Base-by-base conservation (phyloP, 2,113 vertebrate species). In the Oceanodroma tethys region DNA sequence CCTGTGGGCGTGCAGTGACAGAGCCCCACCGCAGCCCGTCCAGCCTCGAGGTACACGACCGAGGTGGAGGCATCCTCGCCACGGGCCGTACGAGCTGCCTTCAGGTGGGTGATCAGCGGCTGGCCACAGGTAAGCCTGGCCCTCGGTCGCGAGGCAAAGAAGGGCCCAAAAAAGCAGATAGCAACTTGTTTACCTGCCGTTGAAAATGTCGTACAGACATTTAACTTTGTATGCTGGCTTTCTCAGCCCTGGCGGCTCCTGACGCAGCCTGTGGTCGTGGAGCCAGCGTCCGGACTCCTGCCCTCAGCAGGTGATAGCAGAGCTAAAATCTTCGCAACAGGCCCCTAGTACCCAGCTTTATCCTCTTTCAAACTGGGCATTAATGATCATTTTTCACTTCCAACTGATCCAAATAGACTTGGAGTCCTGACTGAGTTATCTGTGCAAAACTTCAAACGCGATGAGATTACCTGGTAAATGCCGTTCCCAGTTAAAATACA, bases 251-350 rank as follows among this genome's bases (percentile, higher is more conserved):
- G 32, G 29, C 38, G 13, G 11, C 42, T 93, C n/a, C 29, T 45
- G 34, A 4, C 2, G 2, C n/a, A 55, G 47, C 16, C 13, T 0
- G 0, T n/a, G 42, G 38, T 36, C 2, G 0, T 29, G 27, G n/a
- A 78, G 55, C 12, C 70, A 36, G 13, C 3, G 1, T 71, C 13
- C 30, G 0, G 0, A 20, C 36, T 88, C 27, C 66, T 75, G 53
- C 48, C 43, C 8, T 90, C 25, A 8, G 75, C 53, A 59, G 20
- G 32, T 82, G 66, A 85, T 14, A 52, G 42, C 55, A 36, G 38
- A 53, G 38, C 48, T 78, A 9, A 56, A 58, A 32, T 19, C 60
- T 52, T 73, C 4, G 17, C 40, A 32, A 2, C 25, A 13, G 22
- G 12, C 8, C 26, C 4, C 3, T 4, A 29, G 23, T 23, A 16